Percentiles rank a stretch among this genome's conserved stretches.
Conservation (phyloP, 2,113 vertebrate genomes). For the Bubalus kerabau region DNA sequence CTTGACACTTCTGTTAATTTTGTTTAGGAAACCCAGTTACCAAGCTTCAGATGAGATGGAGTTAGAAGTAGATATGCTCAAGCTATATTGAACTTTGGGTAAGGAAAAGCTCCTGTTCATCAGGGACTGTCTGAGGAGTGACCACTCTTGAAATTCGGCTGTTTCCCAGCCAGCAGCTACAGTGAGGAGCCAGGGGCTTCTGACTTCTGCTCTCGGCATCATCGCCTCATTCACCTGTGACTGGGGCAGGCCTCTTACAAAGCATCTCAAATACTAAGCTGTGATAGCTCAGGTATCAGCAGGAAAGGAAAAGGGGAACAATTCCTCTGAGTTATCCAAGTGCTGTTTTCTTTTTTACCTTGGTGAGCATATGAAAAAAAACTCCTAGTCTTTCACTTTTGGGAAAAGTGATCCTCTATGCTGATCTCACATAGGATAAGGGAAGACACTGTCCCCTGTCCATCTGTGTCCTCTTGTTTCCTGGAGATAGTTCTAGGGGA, state of each 20-base stretch:
- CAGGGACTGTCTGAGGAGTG: neutral
- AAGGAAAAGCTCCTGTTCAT: neutral
- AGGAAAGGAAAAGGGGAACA: slow-evolving; percentile 30
- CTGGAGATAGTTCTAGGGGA: neutral
- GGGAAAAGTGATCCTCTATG: slow-evolving; percentile 51
- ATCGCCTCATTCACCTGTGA: neutral
- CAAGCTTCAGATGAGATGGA: slow-evolving; percentile 31
- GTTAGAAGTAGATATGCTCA: slow-evolving; percentile 32
- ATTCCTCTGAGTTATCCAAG: slow-evolving; percentile 49
- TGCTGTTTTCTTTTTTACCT: slow-evolving; percentile 60
- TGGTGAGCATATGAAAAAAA: slow-evolving; percentile 61
- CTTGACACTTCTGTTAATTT: slow-evolving; percentile 62
- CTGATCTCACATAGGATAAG: slow-evolving; percentile 30
- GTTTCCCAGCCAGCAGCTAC: neutral
- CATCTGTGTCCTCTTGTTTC: neutral
- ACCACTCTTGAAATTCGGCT: neutral
- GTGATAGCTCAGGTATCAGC: slow-evolving; percentile 48
- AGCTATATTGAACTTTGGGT: neutral
- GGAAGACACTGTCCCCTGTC: neutral
- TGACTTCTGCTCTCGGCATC: neutral
- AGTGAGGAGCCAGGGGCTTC: neutral
- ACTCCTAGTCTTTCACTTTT: slow-evolving; percentile 29
- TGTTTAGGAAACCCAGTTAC: slow-evolving; percentile 65
- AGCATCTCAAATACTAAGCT: slow-evolving; percentile 48
- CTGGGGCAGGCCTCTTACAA: slow-evolving; percentile 12